Percentiles rank a stretch among this genome's conserved stretches.
Evolutionary conservation across 2,113 vertebrate genomes (phyloP).

Genomic region (Zapus hudsonius): DNA sequence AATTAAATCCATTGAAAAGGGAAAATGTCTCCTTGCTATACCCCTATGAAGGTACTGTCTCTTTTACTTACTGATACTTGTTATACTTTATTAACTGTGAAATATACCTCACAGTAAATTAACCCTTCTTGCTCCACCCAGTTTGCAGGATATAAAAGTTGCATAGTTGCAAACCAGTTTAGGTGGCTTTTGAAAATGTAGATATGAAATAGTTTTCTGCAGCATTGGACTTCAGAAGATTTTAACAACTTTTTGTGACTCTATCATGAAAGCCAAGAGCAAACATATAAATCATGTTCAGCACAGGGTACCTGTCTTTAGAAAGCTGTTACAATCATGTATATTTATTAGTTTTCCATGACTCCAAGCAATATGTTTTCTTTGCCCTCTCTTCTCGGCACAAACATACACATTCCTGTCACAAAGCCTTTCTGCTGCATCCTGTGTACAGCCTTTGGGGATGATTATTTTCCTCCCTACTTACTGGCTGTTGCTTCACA

Average conservation of each 20-base stretch:
- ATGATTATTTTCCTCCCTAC: neutral
- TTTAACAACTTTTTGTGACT: constrained; percentile 47
- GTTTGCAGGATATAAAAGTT: constrained; percentile 48
- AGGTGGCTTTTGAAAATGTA: constrained; percentile 8
- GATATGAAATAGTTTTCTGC: constrained; percentile 22
- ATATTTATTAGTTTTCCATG: constrained; percentile 54
- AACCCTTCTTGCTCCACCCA: constrained; percentile 47
- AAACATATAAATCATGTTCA: constrained; percentile 62
- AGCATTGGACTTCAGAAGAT: constrained; percentile 20
- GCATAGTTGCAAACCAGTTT: constrained; percentile 3
- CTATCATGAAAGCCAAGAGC: neutral
- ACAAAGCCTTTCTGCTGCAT: neutral
- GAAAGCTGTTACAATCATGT: constrained; percentile 56
- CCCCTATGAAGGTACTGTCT: constrained; percentile 35
- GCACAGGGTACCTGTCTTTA: constrained; percentile 46
- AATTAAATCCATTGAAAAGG: constrained; percentile 67
- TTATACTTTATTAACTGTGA: constrained; percentile 66
- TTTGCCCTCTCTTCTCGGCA: neutral
- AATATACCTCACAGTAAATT: constrained; percentile 57
- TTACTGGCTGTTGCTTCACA: neutral
- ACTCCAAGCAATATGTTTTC: constrained; percentile 40
- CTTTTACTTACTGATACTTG: constrained; percentile 58
- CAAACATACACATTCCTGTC: neutral
- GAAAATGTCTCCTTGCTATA: constrained; percentile 13
- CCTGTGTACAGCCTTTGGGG: neutral